A percentile compares a stretch with the other conserved stretches of the same genome.
Conservation (phyloP, 37 sponge, comb jelly and placozoan genomes). For the Chondrosia reniformis region DNA sequence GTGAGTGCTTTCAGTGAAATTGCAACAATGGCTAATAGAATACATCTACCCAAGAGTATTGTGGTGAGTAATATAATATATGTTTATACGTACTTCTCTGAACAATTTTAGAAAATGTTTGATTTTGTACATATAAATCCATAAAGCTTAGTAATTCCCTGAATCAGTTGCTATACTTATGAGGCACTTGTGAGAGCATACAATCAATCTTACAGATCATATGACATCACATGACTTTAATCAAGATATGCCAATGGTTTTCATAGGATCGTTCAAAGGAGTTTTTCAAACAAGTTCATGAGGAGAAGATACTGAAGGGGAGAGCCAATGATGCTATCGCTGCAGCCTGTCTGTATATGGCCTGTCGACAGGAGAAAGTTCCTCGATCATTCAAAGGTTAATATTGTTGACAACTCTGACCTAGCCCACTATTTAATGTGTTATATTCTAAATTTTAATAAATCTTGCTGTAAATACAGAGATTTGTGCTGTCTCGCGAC, state of each 20-base stretch:
- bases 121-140: no score
- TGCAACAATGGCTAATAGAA: conserved; percentile 81
- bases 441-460: not conserved
- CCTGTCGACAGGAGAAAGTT: conserved; percentile 89
- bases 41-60: conserved; percentile 84
- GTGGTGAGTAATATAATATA: conserved; percentile 66
- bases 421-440: not conserved
- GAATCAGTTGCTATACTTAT: no score
- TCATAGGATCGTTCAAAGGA: conserved; percentile 81
- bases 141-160: no score
- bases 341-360: conserved; percentile 95
- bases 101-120: no score
- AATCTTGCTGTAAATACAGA: no score
- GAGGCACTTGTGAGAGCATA: no score
- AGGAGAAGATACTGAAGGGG: conserved; percentile 84
- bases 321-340: conserved; percentile 94
- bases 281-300: conserved; percentile 88
- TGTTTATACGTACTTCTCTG: no score
- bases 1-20: conserved; percentile 83
- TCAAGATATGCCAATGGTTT: not conserved
- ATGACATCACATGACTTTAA: no score
- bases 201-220: no score
- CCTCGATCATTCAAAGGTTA: conserved; percentile 92
- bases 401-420: not conserved
- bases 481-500: conserved; percentile 92